phyloP scores from a whole-genome alignment of 2,888 invertebrate genomes.

The Ditylenchus weischeri region DNA sequence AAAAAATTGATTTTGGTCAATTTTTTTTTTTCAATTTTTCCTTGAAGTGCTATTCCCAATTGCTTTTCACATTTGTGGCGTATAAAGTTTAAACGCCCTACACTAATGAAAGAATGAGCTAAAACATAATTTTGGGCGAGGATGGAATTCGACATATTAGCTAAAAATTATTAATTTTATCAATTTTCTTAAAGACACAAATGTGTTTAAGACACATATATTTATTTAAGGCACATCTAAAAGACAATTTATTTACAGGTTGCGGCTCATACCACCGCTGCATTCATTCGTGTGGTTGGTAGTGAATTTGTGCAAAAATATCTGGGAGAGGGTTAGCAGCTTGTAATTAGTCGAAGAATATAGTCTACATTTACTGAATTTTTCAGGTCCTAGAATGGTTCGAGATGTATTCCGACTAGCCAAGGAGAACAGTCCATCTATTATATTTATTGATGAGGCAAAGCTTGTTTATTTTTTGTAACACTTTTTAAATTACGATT shows the following conservation, averaged over 20 bases:
- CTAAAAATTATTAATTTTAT: too few species aligned
- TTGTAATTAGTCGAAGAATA: not conserved
- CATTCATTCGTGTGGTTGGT: slow-evolving; percentile 96
- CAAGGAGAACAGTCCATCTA: slow-evolving; percentile 97
- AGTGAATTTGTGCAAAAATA: slow-evolving; percentile 99
- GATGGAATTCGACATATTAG: too few species aligned
- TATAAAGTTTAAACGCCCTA: too few species aligned
- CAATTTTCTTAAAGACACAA: too few species aligned
- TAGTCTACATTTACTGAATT: not conserved
- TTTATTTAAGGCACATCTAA: too few species aligned
- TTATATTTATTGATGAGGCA: slow-evolving; percentile 95
- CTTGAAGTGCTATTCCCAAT: too few species aligned
- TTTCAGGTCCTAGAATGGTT: slow-evolving; percentile 85
- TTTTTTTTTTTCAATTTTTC: too few species aligned
- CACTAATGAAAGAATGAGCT: too few species aligned
- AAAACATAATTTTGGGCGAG: too few species aligned
- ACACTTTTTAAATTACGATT: slow-evolving; percentile 91
- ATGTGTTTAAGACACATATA: too few species aligned
- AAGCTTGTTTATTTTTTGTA: slow-evolving; percentile 24
- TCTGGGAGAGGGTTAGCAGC: slow-evolving; percentile 75
- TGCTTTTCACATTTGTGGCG: too few species aligned
- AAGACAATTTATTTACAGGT: slow-evolving; percentile 26
- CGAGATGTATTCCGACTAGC: slow-evolving; percentile 96
- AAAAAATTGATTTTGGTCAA: too few species aligned
- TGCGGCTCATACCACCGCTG: slow-evolving; percentile 67